Evolutionary conservation across 2,797 vertebrate genomes (phyloP).

Genomic region (Potorous gilbertii): DNA sequence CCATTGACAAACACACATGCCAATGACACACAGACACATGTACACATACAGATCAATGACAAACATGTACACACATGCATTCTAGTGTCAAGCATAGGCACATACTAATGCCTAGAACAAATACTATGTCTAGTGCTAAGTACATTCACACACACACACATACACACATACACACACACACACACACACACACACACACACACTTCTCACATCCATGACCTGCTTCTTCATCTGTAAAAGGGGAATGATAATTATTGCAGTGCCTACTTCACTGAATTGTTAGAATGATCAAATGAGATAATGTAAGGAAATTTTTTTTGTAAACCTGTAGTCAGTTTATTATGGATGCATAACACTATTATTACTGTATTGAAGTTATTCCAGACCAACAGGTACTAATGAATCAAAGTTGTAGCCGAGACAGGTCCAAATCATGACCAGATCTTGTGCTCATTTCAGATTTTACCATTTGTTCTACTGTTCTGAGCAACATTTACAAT

Average conservation of each 20-base stretch:
- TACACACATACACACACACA: accelerated
- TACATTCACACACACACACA: background rate
- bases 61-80: background rate
- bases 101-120: background rate
- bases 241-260: background rate
- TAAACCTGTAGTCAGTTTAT: background rate
- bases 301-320: background rate
- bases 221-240: background rate
- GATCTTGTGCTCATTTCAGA: background rate
- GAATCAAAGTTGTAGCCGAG: background rate
- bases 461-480: background rate
- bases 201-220: background rate
- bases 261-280: background rate
- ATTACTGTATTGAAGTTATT: background rate
- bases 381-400: background rate
- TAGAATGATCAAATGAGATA: background rate
- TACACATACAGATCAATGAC: background rate
- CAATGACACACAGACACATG: accelerated
- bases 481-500: background rate
- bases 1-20: background rate
- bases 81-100: accelerated
- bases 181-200: accelerated
- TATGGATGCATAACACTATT: background rate
- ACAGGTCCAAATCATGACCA: background rate
- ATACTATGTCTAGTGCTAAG: background rate